Conservation (phyloP, 2,113 vertebrate genomes). For the Rhinopomastus cyanomelas region DNA sequence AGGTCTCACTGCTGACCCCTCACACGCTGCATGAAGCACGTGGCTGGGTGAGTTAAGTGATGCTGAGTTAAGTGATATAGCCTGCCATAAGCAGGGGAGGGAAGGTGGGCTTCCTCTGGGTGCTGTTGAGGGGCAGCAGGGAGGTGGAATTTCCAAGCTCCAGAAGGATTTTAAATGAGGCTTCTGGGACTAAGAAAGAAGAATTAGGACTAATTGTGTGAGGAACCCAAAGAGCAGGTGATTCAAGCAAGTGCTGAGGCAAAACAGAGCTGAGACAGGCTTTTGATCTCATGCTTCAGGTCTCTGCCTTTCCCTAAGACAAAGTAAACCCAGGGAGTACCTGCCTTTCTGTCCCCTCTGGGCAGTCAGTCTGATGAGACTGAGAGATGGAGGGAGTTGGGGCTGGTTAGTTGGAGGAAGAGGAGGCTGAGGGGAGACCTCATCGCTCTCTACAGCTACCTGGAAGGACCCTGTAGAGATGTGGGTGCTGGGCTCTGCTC, state of each 20-base stretch:
- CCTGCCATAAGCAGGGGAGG: background rate
- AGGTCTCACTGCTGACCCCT: too few relatives aligned
- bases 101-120: background rate
- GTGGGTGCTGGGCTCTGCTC: too few relatives aligned
- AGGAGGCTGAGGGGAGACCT: too few relatives aligned
- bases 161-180: background rate
- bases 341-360: conserved; percentile 6
- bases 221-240: background rate
- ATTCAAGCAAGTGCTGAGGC: background rate
- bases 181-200: background rate
- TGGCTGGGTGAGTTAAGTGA: too few relatives aligned
- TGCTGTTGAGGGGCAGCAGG: background rate
- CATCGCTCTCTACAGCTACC: too few relatives aligned
- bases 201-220: background rate
- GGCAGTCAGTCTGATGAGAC: background rate
- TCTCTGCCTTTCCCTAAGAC: background rate
- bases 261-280: conserved; percentile 4
- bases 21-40: too few relatives aligned
- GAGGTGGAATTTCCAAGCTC: background rate
- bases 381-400: too few relatives aligned
- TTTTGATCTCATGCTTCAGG: background rate
- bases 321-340: conserved; percentile 17
- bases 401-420: too few relatives aligned
- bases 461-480: too few relatives aligned
- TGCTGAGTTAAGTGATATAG: too few relatives aligned